phyloP scores from a whole-genome alignment of 2,113 vertebrate species.

The Bagarius yarrelli region DNA sequence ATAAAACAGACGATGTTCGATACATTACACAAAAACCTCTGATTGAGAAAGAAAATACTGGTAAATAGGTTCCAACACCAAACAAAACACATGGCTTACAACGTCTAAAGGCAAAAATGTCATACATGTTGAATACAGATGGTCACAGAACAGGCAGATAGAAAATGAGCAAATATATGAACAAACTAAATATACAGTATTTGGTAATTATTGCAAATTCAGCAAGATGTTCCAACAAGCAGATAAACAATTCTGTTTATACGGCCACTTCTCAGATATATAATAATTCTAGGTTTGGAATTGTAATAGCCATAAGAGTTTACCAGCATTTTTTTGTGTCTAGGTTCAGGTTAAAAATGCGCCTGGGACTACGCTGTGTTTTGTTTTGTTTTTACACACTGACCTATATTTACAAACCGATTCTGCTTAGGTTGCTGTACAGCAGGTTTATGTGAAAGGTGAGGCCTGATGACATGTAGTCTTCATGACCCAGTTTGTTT shows the following conservation, averaged over 20 bases:
- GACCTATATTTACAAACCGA: neutral
- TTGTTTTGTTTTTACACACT: conserved; percentile 1
- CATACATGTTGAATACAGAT: conserved; percentile 15
- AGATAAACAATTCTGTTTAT: neutral
- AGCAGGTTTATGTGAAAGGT: conserved; percentile 15
- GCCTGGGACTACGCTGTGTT: neutral
- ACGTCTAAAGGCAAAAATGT: conserved; percentile 33
- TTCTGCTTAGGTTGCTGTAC: conserved; percentile 8
- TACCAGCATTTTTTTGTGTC: neutral
- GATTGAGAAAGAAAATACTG: neutral
- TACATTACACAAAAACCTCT: neutral
- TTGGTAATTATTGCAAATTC: conserved; percentile 41
- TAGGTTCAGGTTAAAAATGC: neutral
- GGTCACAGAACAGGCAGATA: conserved; percentile 50
- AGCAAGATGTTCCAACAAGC: conserved; percentile 13
- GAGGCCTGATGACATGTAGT: conserved; percentile 15
- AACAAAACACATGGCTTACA: conserved; percentile 12
- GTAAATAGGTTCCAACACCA: neutral
- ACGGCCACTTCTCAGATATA: neutral
- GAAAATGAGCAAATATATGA: conserved; percentile 34
- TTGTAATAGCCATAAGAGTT: neutral
- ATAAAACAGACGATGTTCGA: neutral
- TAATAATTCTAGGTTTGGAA: neutral
- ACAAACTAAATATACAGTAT: conserved; percentile 14
- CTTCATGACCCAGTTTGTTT: neutral